Evolutionary conservation across 2,113 vertebrate genomes (phyloP).

Genomic region (Vicugna pacos): DNA sequence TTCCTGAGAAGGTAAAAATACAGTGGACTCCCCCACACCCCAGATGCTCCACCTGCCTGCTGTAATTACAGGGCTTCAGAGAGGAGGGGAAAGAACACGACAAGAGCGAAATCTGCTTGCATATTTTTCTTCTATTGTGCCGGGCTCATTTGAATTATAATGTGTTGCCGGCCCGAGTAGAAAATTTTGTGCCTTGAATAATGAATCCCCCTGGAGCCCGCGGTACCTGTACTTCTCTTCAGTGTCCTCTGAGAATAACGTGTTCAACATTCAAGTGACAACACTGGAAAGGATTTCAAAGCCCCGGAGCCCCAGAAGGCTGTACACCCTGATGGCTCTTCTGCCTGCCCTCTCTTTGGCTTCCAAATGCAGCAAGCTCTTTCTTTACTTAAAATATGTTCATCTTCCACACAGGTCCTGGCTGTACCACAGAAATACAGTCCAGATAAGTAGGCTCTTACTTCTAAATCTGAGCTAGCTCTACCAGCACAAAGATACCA

Average conservation of each 20-base stretch:
- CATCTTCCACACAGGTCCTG: constrained; percentile 29
- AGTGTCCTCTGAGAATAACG: constrained; percentile 79
- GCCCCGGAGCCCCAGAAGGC: constrained; percentile 27
- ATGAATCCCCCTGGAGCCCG: constrained; percentile 73
- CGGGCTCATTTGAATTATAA: constrained; percentile 78
- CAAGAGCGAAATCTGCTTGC: constrained; percentile 53
- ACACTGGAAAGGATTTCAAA: constrained; percentile 69
- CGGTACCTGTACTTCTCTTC: constrained; percentile 73
- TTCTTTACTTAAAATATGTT: constrained; percentile 73
- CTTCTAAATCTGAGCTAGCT: neutral
- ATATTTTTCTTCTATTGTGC: constrained; percentile 77
- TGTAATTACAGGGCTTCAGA: constrained; percentile 73
- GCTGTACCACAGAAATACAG: neutral
- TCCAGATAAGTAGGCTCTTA: neutral
- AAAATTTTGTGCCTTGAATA: constrained; percentile 81
- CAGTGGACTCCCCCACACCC: constrained; percentile 48
- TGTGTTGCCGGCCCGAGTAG: constrained; percentile 66
- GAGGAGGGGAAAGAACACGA: constrained; percentile 2
- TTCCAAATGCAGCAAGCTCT: constrained; percentile 56
- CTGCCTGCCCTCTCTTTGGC: constrained; percentile 63
- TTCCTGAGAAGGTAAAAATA: constrained; percentile 71
- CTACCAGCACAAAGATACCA: neutral
- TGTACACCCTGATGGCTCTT: neutral
- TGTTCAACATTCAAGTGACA: constrained; percentile 76
- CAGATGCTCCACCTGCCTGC: constrained; percentile 69